Evolutionary conservation across 1,140 invertebrate genomes (phyloP).

Genomic region (Arctopsyche grandis): DNA sequence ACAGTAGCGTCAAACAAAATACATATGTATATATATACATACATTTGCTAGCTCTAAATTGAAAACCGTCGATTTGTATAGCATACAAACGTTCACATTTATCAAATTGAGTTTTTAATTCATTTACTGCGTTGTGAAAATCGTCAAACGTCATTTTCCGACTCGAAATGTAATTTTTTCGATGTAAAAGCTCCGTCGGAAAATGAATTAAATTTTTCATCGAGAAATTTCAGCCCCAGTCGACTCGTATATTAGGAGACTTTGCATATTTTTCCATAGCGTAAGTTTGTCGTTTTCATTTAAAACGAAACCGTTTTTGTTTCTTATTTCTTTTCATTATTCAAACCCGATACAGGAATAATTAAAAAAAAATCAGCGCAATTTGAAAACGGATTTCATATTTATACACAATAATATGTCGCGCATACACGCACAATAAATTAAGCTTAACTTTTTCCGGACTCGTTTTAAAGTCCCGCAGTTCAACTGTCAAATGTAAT

Average conservation of each 20-base stretch:
- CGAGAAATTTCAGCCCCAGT: neutral
- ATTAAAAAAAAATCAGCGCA: neutral
- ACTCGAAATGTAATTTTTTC: neutral
- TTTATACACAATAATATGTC: neutral
- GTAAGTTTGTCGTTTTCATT: neutral
- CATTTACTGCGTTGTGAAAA: neutral
- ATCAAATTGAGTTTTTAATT: too few relatives aligned
- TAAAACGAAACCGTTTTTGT: neutral
- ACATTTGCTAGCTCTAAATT: too few relatives aligned
- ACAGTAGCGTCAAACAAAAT: too few relatives aligned
- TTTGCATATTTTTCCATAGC: neutral
- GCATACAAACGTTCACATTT: too few relatives aligned
- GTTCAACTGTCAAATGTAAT: slow-evolving; percentile 17
- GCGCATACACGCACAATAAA: neutral
- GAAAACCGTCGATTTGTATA: too few relatives aligned
- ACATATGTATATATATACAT: too few relatives aligned
- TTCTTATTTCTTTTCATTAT: neutral
- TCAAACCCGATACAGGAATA: neutral
- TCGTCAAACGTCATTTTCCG: neutral
- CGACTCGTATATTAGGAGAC: neutral
- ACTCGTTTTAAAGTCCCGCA: neutral
- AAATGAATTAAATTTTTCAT: slow-evolving; percentile 1
- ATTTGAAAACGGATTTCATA: neutral
- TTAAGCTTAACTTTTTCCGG: neutral
- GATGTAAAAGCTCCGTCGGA: neutral